Conservation (phyloP, 2,113 vertebrate species). For the Morone chrysops region DNA sequence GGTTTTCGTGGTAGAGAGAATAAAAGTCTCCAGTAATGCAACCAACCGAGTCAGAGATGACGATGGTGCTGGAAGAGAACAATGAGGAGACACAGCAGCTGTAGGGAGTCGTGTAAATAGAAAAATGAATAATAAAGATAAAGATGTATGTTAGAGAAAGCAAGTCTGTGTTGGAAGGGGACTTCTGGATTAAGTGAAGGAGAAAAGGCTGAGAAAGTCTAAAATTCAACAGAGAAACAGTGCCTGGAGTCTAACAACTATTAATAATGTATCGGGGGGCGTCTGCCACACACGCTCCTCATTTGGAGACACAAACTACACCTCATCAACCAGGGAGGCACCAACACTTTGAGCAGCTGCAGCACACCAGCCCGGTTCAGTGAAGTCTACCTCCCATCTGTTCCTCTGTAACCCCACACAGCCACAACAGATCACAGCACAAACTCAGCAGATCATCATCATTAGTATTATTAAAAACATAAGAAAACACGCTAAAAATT, state of each 20-base stretch:
- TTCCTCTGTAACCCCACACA: constrained; percentile 2
- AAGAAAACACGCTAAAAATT: no score
- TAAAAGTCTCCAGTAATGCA: constrained; percentile 17
- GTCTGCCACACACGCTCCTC: constrained; percentile 46
- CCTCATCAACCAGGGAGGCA: constrained; percentile 66
- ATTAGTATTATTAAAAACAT: neutral
- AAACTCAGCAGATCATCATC: neutral
- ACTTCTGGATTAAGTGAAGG: neutral
- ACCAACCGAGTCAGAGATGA: constrained; percentile 34
- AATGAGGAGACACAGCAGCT: constrained; percentile 23
- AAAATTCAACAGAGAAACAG: constrained; percentile 30
- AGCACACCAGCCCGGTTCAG: constrained; percentile 28
- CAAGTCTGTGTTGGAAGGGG: neutral
- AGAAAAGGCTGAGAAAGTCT: constrained; percentile 28
- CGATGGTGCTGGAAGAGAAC: constrained; percentile 25
- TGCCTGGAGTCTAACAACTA: constrained; percentile 61
- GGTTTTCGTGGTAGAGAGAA: neutral
- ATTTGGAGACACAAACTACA: constrained; percentile 61
- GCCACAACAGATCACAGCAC: neutral
- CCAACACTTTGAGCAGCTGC: constrained; percentile 56
- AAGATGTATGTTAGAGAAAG: neutral
- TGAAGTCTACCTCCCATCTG: constrained; percentile 34
- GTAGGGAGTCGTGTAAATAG: constrained; percentile 13
- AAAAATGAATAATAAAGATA: neutral
- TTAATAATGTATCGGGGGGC: constrained; percentile 77